Evolutionary conservation across 92 coral and sea anemone genomes (phyloP).

Genomic region (Porites divaricata): DNA sequence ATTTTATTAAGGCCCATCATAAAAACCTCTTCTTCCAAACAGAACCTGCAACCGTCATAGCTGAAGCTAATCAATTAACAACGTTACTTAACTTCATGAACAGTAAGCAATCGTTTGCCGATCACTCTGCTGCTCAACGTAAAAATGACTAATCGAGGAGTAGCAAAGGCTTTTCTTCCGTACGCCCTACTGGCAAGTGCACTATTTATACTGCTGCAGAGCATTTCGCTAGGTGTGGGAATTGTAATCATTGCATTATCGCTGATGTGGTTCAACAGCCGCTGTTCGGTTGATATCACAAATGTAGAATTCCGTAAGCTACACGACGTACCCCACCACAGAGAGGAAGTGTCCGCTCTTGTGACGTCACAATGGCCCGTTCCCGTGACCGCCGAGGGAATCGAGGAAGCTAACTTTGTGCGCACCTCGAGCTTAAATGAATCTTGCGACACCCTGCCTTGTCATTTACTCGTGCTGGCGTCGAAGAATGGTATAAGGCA

Average conservation of each 20-base stretch:
- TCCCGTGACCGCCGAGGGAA: slow-evolving; percentile 52
- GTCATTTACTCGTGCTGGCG: slow-evolving; percentile 63
- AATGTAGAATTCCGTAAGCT: slow-evolving; percentile 46
- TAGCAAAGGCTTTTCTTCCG: background rate
- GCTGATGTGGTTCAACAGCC: slow-evolving; percentile 12
- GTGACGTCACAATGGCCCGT: slow-evolving; percentile 69
- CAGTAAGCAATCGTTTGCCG: background rate
- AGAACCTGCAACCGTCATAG: background rate
- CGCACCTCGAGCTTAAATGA: slow-evolving; percentile 61
- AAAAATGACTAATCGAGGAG: background rate
- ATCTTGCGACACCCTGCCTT: slow-evolving; percentile 62
- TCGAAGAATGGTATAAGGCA: slow-evolving; percentile 7
- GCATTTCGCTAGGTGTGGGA: background rate
- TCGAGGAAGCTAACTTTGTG: slow-evolving; percentile 43
- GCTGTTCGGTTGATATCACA: background rate
- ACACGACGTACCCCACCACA: slow-evolving; percentile 52
- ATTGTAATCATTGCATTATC: slow-evolving; percentile 25
- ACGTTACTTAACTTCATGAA: background rate
- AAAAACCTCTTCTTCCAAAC: background rate
- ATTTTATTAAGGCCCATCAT: background rate
- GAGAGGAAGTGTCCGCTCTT: slow-evolving; percentile 44
- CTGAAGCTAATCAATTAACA: background rate
- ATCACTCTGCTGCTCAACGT: background rate
- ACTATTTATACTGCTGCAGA: background rate
- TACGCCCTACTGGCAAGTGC: slow-evolving; percentile 5